Conservation (phyloP, 2,797 vertebrate species). For the Pelobates cultripes region DNA sequence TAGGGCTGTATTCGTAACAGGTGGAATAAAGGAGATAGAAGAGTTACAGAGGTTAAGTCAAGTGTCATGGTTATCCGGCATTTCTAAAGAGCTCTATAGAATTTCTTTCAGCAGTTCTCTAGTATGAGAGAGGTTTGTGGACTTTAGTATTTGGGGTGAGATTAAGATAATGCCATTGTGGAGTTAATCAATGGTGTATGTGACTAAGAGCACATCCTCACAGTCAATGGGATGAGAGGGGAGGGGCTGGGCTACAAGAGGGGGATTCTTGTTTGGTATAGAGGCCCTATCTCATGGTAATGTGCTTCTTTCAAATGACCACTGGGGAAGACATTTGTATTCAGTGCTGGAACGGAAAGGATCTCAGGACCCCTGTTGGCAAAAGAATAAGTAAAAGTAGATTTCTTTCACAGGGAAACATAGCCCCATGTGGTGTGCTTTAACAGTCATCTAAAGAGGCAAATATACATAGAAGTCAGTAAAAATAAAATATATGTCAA, state of each 20-base stretch:
- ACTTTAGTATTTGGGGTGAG: slow-evolving; percentile 21
- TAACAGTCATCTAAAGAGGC: too few species aligned
- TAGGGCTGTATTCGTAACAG: not conserved
- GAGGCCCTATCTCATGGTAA: slow-evolving; percentile 24
- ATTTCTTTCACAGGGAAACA: not conserved
- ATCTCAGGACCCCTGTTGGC: not conserved
- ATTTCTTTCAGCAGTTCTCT: not conserved
- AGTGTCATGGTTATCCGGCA: not conserved
- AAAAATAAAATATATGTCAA: too few species aligned
- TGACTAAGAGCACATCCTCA: slow-evolving; percentile 36
- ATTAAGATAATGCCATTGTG: not conserved
- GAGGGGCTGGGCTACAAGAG: not conserved
- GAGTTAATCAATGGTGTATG: not conserved
- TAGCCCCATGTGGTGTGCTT: not conserved
- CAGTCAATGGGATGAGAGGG: not conserved
- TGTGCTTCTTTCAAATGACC: slow-evolving; percentile 14
- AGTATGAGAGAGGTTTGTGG: slow-evolving; percentile 3
- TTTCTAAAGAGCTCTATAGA: not conserved
- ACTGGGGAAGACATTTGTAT: slow-evolving; percentile 22
- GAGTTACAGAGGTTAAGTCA: not conserved
- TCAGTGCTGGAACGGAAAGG: slow-evolving; percentile 10
- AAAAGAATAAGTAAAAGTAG: not conserved
- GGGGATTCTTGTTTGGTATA: slow-evolving; percentile 10
- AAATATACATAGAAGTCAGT: too few species aligned
- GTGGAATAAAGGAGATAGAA: not conserved